Conservation (phyloP, 2,797 vertebrate species). For the Brachyalestes nurse region DNA sequence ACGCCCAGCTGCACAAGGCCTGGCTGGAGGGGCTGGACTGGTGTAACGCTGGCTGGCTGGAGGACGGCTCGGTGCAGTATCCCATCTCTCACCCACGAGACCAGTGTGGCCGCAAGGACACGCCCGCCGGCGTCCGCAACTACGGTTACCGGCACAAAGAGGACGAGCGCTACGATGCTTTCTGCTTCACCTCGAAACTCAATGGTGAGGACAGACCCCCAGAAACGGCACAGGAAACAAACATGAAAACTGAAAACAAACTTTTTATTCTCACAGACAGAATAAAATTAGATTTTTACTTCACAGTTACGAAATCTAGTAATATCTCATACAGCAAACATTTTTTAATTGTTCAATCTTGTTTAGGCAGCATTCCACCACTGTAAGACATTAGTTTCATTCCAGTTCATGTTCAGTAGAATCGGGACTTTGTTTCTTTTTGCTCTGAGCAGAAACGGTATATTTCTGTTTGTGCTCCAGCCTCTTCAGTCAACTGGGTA, state of each 20-base stretch:
- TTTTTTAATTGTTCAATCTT: too few relatives aligned
- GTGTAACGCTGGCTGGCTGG: slow-evolving; percentile 96
- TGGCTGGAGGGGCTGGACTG: slow-evolving; percentile 94
- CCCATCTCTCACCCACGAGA: slow-evolving; percentile 90
- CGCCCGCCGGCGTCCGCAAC: slow-evolving; percentile 86
- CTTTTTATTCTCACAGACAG: neutral
- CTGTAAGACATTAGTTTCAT: too few relatives aligned
- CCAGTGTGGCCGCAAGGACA: slow-evolving; percentile 86
- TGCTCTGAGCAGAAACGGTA: too few relatives aligned
- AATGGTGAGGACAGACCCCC: slow-evolving; percentile 78
- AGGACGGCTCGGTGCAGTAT: slow-evolving; percentile 93
- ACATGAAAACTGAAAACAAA: neutral
- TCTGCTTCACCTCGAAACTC: slow-evolving; percentile 96
- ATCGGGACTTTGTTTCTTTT: too few relatives aligned
- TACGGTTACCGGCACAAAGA: slow-evolving; percentile 96
- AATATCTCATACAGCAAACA: too few relatives aligned
- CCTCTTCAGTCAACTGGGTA: too few relatives aligned
- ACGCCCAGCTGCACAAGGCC: slow-evolving; percentile 90
- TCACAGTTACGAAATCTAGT: too few relatives aligned
- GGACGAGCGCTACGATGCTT: slow-evolving; percentile 90
- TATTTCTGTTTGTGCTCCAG: too few relatives aligned
- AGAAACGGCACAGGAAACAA: too few relatives aligned
- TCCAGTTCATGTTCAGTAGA: too few relatives aligned
- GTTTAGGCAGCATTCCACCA: too few relatives aligned
- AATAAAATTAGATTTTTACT: too few relatives aligned